A percentile compares a stretch with the other conserved stretches of the same genome.
phyloP scores from a whole-genome alignment of 2,113 vertebrate species.

The Crocuta crocuta region DNA sequence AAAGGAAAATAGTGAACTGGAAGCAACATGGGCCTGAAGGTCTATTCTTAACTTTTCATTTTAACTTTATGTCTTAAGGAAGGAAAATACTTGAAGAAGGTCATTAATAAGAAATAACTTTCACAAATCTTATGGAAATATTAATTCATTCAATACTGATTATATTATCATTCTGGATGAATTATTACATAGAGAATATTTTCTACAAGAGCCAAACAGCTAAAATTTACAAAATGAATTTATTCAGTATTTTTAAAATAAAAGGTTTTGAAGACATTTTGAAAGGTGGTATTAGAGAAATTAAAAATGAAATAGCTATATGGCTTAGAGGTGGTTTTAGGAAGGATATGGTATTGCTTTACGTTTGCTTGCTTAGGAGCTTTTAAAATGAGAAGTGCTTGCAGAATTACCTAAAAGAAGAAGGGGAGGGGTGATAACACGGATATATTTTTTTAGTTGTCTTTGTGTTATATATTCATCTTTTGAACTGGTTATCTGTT shows the following conservation, averaged over 20 bases:
- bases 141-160: background rate
- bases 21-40: background rate
- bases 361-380: background rate
- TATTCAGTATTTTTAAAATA: background rate
- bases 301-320: background rate
- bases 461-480: background rate
- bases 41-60: background rate
- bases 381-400: slow-evolving; percentile 49
- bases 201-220: slow-evolving; percentile 32
- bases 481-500: background rate
- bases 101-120: slow-evolving; percentile 6
- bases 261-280: slow-evolving; percentile 23
- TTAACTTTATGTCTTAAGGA: background rate
- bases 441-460: background rate
- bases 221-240: background rate
- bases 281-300: background rate
- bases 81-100: background rate
- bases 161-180: background rate
- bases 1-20: background rate
- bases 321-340: slow-evolving; percentile 13
- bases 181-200: slow-evolving; percentile 13
- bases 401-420: background rate
- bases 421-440: background rate
- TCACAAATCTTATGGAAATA: background rate
- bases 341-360: slow-evolving; percentile 11